Evolutionary conservation across 2,888 invertebrate species (phyloP).

Genomic region (Stenichneumon culpator): DNA sequence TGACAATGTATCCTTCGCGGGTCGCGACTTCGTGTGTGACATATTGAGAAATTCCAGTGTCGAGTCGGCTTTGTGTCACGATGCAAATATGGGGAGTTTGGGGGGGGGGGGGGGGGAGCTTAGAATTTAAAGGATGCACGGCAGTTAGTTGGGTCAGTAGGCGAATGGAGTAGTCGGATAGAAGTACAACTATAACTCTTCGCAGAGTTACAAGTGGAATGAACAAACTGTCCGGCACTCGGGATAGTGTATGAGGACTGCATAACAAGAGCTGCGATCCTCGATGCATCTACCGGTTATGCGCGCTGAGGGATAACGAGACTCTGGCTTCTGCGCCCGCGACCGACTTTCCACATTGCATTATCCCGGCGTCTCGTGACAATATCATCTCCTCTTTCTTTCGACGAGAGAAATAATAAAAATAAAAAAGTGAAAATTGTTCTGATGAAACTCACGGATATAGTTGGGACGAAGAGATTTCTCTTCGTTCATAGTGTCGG

Average conservation of each 20-base stretch:
- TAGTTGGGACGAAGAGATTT: not conserved
- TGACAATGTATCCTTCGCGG: constrained; percentile 30
- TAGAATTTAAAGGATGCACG: constrained; percentile 31
- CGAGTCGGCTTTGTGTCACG: constrained; percentile 24
- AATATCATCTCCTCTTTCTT: not conserved
- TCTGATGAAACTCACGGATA: not conserved
- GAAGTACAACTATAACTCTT: constrained; percentile 8
- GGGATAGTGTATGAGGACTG: constrained; percentile 10
- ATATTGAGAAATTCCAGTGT: constrained; percentile 28
- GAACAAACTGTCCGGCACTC: constrained; percentile 23
- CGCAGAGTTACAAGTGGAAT: constrained; percentile 15
- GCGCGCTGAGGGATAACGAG: constrained; percentile 41
- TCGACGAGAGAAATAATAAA: constrained; percentile 10
- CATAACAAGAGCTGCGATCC: constrained; percentile 36
- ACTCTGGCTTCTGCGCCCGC: constrained; percentile 1
- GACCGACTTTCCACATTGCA: constrained; percentile 44
- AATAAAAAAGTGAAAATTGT: not conserved
- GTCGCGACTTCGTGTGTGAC: not conserved
- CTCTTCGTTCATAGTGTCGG: not conserved
- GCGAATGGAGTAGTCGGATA: constrained; percentile 49
- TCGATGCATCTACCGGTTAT: constrained; percentile 36
- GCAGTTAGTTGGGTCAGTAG: constrained; percentile 62
- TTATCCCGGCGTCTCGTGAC: constrained; percentile 29
- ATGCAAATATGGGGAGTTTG: constrained; percentile 12
- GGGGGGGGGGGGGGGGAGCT: not conserved